Percentiles rank a stretch among this genome's conserved stretches.
Evolutionary conservation across 1,140 invertebrate genomes (phyloP).

Genomic region (Bombus ignitus): DNA sequence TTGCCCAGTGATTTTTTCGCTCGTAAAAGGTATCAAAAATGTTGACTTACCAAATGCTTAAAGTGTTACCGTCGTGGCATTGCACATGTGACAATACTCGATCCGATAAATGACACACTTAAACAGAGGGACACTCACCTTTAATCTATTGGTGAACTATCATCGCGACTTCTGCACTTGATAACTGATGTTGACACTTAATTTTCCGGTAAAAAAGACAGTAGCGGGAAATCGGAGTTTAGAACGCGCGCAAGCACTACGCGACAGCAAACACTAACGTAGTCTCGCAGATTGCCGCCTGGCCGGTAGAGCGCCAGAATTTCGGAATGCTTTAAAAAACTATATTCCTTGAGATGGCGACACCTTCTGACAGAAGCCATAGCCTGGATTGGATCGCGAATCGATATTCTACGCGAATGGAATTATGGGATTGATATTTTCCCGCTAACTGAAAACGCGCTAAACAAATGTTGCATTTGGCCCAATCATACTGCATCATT

Average conservation of each 20-base stretch:
- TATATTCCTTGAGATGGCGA: slow-evolving; percentile 50
- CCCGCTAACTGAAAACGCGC: background rate
- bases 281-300: slow-evolving; percentile 60
- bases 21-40: slow-evolving; percentile 3
- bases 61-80: slow-evolving; percentile 17
- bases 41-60: slow-evolving; percentile 8
- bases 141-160: background rate
- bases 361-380: slow-evolving; percentile 26
- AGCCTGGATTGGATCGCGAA: slow-evolving; percentile 16
- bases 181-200: slow-evolving; percentile 1
- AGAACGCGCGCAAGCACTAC: slow-evolving; percentile 54
- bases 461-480: background rate
- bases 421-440: background rate
- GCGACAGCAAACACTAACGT: slow-evolving; percentile 45
- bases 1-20: background rate
- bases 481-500: too few species aligned
- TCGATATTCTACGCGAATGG: background rate
- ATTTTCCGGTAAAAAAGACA: background rate
- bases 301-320: slow-evolving; percentile 58
- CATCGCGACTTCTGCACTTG: slow-evolving; percentile 17
- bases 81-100: slow-evolving; percentile 16
- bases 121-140: slow-evolving; percentile 20
- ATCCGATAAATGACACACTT: slow-evolving; percentile 20
- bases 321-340: slow-evolving; percentile 34
- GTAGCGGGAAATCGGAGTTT: slow-evolving; percentile 16